Evolutionary conservation across 1,140 invertebrate species (phyloP).

Genomic region (Lucilia cuprina): DNA sequence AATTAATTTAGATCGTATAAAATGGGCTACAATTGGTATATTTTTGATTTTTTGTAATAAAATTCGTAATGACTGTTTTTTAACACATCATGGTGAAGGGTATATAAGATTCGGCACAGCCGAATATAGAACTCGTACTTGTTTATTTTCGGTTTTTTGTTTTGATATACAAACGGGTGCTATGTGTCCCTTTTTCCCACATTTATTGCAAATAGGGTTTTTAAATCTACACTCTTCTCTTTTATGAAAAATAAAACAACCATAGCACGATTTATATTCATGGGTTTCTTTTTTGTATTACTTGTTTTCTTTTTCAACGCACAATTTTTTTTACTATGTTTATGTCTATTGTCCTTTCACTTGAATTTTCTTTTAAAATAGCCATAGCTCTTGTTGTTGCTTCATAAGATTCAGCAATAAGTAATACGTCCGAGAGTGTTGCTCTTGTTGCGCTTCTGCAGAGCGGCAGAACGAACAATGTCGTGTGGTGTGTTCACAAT

Average conservation of each 20-base stretch:
- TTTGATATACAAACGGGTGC: conserved; percentile 29
- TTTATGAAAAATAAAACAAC: conserved; percentile 26
- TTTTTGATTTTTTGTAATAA: no score
- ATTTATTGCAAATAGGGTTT: conserved; percentile 20
- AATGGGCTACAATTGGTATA: no score
- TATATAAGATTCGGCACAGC: no score
- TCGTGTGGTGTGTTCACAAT: conserved; percentile 35
- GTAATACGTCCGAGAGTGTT: not conserved
- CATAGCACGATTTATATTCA: conserved; percentile 30
- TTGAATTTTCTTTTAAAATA: not conserved
- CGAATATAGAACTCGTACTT: no score
- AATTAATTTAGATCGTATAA: no score
- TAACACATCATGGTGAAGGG: no score
- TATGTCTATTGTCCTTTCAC: not conserved
- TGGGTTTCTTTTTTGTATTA: not conserved
- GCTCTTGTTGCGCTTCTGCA: conserved; percentile 23
- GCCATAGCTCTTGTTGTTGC: conserved; percentile 25
- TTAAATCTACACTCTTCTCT: conserved; percentile 33
- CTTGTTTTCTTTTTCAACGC: not conserved
- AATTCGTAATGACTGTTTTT: no score
- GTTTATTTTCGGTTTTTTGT: conserved; percentile 6
- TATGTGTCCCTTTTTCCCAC: conserved; percentile 26
- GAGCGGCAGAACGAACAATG: conserved; percentile 19
- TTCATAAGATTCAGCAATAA: conserved; percentile 19
- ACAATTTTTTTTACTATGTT: not conserved